A percentile compares a stretch with the other conserved stretches of the same genome.
phyloP scores from a whole-genome alignment of 1,140 invertebrate genomes.

The Oscheius sp. region DNA sequence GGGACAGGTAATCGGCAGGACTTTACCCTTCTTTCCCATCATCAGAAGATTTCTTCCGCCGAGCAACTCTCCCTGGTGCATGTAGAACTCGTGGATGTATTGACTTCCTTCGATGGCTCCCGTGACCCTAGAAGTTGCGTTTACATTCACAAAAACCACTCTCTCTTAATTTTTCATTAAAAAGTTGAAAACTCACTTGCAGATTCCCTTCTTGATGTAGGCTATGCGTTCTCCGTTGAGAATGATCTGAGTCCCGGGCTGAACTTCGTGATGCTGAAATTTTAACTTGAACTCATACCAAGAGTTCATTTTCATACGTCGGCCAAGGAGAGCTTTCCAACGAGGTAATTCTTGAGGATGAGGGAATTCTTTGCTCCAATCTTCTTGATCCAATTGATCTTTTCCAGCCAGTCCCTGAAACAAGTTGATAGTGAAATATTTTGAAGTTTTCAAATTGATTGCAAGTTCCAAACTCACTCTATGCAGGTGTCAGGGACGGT shows the following conservation, averaged over 20 bases:
- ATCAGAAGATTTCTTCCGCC: conserved; percentile 9
- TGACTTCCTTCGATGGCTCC: not conserved
- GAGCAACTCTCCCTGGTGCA: conserved; percentile 14
- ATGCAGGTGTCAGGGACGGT: not conserved
- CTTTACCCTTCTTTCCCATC: not conserved
- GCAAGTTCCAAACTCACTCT: not conserved
- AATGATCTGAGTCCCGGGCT: not conserved
- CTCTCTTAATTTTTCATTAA: too few relatives aligned
- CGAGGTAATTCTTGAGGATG: conserved; percentile 1
- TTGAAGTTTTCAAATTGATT: too few relatives aligned
- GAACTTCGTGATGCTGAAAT: too few relatives aligned
- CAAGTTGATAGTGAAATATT: not conserved
- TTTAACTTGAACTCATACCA: too few relatives aligned
- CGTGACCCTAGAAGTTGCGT: not conserved
- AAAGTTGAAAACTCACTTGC: conserved; percentile 24
- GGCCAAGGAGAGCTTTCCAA: not conserved
- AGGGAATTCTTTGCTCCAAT: not conserved
- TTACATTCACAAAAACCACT: too few relatives aligned
- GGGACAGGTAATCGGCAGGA: too few relatives aligned
- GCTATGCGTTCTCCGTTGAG: not conserved
- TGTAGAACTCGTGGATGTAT: conserved; percentile 12
- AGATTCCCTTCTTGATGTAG: conserved; percentile 20
- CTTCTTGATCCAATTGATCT: not conserved
- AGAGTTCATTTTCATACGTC: not conserved
- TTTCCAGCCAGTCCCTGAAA: conserved; percentile 1